These are phyloP conservation scores for Anniella stebbinsi DNA, from an alignment of 2,797 vertebrate species.

Conservation along the genomic window DNA sequence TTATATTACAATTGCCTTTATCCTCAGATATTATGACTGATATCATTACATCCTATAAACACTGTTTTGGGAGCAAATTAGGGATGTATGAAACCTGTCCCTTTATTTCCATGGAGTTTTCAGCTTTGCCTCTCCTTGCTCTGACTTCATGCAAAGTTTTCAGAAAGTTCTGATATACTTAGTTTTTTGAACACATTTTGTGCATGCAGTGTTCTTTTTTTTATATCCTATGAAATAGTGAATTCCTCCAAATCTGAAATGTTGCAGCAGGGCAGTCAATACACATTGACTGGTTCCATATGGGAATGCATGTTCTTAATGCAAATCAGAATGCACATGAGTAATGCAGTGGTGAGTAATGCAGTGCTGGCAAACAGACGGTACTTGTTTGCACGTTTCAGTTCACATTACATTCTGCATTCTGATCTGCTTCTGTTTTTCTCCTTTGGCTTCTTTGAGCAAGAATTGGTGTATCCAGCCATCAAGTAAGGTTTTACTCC, in stretches of 20 bases:
- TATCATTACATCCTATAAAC: background rate
- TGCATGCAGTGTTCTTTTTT: background rate
- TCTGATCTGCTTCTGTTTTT: background rate
- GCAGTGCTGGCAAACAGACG: background rate
- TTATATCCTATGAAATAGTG: background rate
- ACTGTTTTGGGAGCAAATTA: background rate
- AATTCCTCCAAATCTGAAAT: background rate
- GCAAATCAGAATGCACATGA: background rate
- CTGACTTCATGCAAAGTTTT: background rate
- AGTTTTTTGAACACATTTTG: background rate
- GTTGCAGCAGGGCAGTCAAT: background rate
- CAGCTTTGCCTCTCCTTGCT: background rate
- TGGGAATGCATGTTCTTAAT: background rate
- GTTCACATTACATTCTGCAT: background rate
- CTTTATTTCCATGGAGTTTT: background rate
- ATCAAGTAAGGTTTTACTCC: background rate
- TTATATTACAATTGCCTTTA: background rate
- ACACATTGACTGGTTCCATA: background rate
- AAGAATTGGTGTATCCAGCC: background rate
- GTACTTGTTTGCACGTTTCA: background rate
- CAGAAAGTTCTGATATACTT: background rate
- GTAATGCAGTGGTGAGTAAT: no score
- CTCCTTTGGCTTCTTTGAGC: no score
- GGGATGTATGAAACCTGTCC: background rate
- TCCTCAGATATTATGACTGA: background rate